phyloP scores from a whole-genome alignment of 2,888 invertebrate genomes.

The Pharmacophagus antenor region DNA sequence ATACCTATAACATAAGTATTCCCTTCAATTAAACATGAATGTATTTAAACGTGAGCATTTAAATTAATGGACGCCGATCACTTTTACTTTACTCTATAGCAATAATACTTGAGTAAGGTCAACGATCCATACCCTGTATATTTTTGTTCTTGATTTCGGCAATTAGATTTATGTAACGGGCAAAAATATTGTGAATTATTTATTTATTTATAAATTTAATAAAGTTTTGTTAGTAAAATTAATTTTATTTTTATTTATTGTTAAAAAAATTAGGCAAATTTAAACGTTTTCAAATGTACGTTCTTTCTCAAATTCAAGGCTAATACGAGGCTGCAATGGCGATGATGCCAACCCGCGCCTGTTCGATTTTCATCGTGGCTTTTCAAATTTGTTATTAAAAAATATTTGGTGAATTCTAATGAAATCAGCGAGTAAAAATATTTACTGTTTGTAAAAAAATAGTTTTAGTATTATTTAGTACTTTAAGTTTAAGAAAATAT shows the following conservation, averaged over 20 bases:
- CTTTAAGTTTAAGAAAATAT: too few species aligned
- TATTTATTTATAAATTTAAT: background rate
- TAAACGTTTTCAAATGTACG: background rate
- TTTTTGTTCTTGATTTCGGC: background rate
- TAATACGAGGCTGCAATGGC: slow-evolving; percentile 37
- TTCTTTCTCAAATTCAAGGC: slow-evolving; percentile 35
- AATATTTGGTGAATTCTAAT: slow-evolving; percentile 20
- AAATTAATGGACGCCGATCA: background rate
- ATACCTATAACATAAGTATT: background rate
- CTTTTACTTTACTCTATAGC: background rate
- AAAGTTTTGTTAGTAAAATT: background rate
- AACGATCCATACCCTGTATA: background rate
- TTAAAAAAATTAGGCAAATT: background rate
- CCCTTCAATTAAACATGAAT: background rate
- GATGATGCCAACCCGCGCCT: slow-evolving; percentile 30
- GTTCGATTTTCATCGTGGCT: slow-evolving; percentile 26
- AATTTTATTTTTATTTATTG: background rate
- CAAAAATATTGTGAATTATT: background rate
- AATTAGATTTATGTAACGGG: background rate
- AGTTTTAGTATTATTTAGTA: too few species aligned
- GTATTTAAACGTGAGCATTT: background rate
- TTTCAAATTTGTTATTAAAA: slow-evolving; percentile 23
- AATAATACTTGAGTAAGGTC: background rate
- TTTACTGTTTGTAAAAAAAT: too few species aligned
- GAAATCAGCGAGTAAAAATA: background rate